Conservation (phyloP, 2,888 invertebrate species). For the Blomia tropicalis region DNA sequence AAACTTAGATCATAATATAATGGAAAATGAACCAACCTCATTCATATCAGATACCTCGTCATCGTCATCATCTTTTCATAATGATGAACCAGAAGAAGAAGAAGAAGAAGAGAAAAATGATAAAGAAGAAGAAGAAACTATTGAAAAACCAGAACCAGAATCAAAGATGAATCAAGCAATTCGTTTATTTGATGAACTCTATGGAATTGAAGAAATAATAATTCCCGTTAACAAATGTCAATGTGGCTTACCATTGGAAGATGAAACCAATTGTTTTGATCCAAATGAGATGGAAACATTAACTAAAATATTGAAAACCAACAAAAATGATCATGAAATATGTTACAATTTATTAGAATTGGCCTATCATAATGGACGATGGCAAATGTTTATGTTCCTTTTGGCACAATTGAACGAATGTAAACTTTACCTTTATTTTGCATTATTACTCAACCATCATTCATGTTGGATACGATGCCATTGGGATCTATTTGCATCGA, state of each 20-base stretch:
- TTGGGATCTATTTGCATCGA: neutral
- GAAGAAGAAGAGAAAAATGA: too few relatives aligned
- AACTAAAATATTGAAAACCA: neutral
- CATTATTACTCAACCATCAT: neutral
- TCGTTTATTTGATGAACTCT: too few relatives aligned
- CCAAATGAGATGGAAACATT: neutral
- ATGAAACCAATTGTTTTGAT: neutral
- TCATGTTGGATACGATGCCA: neutral
- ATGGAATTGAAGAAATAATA: too few relatives aligned
- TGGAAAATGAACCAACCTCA: too few relatives aligned
- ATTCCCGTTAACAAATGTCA: too few relatives aligned
- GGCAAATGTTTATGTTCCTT: neutral
- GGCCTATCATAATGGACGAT: neutral
- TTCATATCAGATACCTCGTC: too few relatives aligned
- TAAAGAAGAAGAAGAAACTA: too few relatives aligned
- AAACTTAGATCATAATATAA: too few relatives aligned
- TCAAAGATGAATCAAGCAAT: too few relatives aligned
- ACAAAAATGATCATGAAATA: neutral
- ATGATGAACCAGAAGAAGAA: too few relatives aligned
- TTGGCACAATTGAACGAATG: neutral
- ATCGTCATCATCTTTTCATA: neutral
- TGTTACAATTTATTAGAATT: neutral
- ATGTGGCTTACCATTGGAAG: neutral
- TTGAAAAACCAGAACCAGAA: too few relatives aligned
- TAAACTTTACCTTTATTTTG: neutral